Evolutionary conservation across 2,888 invertebrate genomes (phyloP).

Genomic region (Drosophila atripex): DNA sequence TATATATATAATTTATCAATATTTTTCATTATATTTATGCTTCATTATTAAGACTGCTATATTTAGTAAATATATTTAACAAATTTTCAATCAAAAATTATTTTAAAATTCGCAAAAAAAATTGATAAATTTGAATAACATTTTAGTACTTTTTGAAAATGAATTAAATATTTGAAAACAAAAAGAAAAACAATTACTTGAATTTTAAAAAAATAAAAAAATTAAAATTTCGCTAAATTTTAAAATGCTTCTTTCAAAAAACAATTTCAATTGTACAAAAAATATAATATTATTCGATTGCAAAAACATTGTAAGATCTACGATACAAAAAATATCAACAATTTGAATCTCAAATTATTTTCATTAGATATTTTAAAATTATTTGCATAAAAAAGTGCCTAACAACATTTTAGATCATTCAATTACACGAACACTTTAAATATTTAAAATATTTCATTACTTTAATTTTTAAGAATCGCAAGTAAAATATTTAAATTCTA

Average conservation of each 20-base stretch:
- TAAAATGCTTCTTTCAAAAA: too few relatives aligned
- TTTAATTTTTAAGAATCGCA: neutral
- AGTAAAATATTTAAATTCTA: neutral
- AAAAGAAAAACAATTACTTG: too few relatives aligned
- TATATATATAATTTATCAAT: neutral
- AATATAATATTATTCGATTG: neutral
- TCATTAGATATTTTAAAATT: constrained; percentile 2
- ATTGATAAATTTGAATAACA: neutral
- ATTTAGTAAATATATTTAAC: neutral
- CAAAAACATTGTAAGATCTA: neutral
- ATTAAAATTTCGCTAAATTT: neutral
- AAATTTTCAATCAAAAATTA: constrained; percentile 1
- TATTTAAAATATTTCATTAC: neutral
- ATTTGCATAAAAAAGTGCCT: neutral
- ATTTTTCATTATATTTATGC: neutral
- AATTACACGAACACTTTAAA: too few relatives aligned
- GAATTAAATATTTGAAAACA: neutral
- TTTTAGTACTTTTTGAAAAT: neutral
- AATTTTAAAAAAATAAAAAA: too few relatives aligned
- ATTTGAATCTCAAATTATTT: neutral
- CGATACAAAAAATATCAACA: neutral
- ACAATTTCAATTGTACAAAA: too few relatives aligned
- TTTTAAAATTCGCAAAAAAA: neutral
- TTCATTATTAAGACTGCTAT: neutral
- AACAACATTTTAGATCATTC: too few relatives aligned